phyloP scores from a whole-genome alignment of 2,888 invertebrate genomes.

The Tridacna gigas region DNA sequence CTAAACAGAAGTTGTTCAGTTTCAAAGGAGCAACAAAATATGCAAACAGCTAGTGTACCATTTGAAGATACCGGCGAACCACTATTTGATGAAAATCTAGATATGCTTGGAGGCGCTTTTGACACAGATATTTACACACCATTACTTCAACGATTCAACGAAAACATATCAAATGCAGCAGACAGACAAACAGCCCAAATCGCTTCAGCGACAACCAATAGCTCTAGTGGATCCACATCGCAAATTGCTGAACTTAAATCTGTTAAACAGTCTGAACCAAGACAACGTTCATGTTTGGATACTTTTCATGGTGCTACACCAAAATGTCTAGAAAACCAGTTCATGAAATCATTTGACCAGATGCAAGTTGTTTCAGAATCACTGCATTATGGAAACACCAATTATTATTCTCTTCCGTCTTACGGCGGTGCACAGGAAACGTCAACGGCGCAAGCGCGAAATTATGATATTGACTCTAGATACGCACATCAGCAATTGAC shows the following conservation, averaged over 20 bases:
- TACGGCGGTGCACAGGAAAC: constrained; percentile 48
- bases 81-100: constrained; percentile 54
- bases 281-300: constrained; percentile 48
- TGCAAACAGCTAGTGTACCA: not conserved
- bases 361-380: constrained; percentile 45
- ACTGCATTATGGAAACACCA: constrained; percentile 36
- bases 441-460: constrained; percentile 30
- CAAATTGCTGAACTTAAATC: constrained; percentile 71
- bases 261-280: constrained; percentile 41
- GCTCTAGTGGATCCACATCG: constrained; percentile 37
- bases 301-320: constrained; percentile 47
- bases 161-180: constrained; percentile 27
- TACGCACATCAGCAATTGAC: constrained; percentile 47
- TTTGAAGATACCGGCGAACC: constrained; percentile 30
- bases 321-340: constrained; percentile 46
- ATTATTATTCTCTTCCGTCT: constrained; percentile 46
- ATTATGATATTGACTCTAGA: constrained; percentile 52
- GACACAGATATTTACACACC: constrained; percentile 64
- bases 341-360: constrained; percentile 50
- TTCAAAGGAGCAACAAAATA: not conserved
- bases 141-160: constrained; percentile 57
- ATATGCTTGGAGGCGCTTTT: constrained; percentile 49
- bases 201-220: constrained; percentile 25
- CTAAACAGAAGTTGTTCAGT: constrained; percentile 20
- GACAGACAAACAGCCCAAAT: constrained; percentile 29